Conservation (phyloP, 2,888 invertebrate genomes). For the Melieria picta region DNA sequence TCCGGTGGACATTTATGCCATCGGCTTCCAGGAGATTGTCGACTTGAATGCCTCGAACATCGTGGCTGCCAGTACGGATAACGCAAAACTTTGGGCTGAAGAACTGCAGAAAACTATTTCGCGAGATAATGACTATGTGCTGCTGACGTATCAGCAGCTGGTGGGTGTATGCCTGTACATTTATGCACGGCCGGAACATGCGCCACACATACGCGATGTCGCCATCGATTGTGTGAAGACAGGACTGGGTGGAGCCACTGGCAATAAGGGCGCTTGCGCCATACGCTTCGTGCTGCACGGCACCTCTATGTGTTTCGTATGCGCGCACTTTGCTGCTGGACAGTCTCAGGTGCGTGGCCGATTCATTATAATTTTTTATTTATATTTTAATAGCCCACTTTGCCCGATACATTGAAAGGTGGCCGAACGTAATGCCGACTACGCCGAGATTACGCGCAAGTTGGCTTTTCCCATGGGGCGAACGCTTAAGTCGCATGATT, state of each 20-base stretch:
- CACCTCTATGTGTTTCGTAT: conserved; percentile 96
- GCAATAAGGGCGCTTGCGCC: conserved; percentile 95
- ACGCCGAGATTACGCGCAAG: conserved; percentile 93
- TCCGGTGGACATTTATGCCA: conserved; percentile 92
- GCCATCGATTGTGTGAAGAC: conserved; percentile 97
- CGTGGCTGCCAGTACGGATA: conserved; percentile 91
- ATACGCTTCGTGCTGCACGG: conserved; percentile 92
- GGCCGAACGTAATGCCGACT: conserved; percentile 93
- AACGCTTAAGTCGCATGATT: conserved; percentile 94
- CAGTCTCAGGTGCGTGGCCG: conserved; percentile 85
- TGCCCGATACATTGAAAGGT: conserved; percentile 41
- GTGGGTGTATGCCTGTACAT: conserved; percentile 98
- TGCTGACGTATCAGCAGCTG: conserved; percentile 92
- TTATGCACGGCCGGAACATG: conserved; percentile 89
- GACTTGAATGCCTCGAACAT: conserved; percentile 99
- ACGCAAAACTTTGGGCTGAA: conserved; percentile 92
- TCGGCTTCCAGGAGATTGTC: conserved; percentile 99
- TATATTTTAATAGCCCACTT: not conserved
- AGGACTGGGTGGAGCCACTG: conserved; percentile 96
- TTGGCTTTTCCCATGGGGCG: conserved; percentile 91
- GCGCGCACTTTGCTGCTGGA: conserved; percentile 99
- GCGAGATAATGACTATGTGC: conserved; percentile 85
- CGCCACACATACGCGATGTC: conserved; percentile 90
- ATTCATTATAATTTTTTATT: not conserved
- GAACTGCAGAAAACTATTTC: conserved; percentile 93